phyloP scores from a whole-genome alignment of 1,140 invertebrate genomes.

The Cataglyphis hispanica region DNA sequence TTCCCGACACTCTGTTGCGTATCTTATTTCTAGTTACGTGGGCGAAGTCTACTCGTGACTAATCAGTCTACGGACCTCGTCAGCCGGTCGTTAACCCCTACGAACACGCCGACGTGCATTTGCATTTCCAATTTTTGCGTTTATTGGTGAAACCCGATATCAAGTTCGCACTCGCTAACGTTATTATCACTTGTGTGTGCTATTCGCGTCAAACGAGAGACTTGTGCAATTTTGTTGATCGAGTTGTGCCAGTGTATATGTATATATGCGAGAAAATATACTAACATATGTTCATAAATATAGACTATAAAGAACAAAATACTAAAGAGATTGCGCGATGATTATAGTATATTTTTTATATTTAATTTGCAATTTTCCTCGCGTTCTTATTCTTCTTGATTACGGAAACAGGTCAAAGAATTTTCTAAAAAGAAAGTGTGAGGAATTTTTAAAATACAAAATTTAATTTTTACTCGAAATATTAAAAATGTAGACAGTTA shows the following conservation, averaged over 20 bases:
- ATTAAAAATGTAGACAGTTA: background rate
- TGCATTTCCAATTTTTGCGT: conserved; percentile 59
- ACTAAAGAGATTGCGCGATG: background rate
- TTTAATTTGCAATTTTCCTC: background rate
- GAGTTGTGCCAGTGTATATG: background rate
- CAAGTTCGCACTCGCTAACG: background rate
- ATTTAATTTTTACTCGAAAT: background rate
- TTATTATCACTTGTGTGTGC: background rate
- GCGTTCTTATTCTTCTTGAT: background rate
- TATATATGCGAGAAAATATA: background rate
- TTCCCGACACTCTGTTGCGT: conserved; percentile 49
- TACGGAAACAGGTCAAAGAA: background rate
- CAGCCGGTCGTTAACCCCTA: conserved; percentile 66
- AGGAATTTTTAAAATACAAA: conserved; percentile 8
- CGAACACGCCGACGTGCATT: conserved; percentile 48
- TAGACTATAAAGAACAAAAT: background rate
- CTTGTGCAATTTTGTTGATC: background rate
- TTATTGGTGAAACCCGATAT: conserved; percentile 57
- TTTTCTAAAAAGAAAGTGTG: background rate
- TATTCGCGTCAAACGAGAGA: background rate
- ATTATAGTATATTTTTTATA: conserved; percentile 18
- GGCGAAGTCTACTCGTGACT: conserved; percentile 64
- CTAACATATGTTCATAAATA: background rate
- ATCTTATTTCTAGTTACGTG: conserved; percentile 72
- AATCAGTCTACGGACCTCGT: conserved; percentile 73